Percentiles rank a stretch among this genome's conserved stretches.
Conservation (phyloP, 2,797 vertebrate species). For the Clarias platycephalus region DNA sequence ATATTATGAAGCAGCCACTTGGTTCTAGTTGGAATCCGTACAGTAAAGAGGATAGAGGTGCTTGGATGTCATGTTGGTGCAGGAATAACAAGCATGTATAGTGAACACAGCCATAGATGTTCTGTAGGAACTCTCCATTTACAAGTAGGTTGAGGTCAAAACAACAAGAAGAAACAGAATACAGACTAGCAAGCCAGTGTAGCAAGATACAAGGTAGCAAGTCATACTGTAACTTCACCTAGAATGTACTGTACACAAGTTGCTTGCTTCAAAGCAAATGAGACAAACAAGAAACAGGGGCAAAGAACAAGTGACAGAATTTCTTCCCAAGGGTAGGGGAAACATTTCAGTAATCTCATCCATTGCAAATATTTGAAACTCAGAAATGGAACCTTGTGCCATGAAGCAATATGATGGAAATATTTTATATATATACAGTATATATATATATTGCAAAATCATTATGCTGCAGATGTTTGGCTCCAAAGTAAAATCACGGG, state of each 20-base stretch:
- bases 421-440: too few relatives aligned
- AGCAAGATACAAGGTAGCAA: neutral
- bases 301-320: neutral
- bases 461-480: neutral
- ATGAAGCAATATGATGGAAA: neutral
- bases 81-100: neutral
- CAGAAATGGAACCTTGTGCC: constrained; percentile 1
- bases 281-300: neutral
- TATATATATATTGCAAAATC: neutral
- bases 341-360: constrained; percentile 7
- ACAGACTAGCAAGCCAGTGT: neutral
- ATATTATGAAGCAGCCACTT: constrained; percentile 49
- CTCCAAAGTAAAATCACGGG: neutral
- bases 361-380: constrained; percentile 15
- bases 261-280: neutral
- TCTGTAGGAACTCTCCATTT: neutral
- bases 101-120: neutral
- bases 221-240: neutral
- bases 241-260: neutral
- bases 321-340: neutral
- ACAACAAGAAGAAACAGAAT: neutral
- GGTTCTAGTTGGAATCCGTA: constrained; percentile 10
- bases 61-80: neutral
- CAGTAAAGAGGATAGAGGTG: neutral
- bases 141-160: constrained; percentile 7